phyloP scores from a whole-genome alignment of 2,888 invertebrate species.

The Yponomeuta sedellus region DNA sequence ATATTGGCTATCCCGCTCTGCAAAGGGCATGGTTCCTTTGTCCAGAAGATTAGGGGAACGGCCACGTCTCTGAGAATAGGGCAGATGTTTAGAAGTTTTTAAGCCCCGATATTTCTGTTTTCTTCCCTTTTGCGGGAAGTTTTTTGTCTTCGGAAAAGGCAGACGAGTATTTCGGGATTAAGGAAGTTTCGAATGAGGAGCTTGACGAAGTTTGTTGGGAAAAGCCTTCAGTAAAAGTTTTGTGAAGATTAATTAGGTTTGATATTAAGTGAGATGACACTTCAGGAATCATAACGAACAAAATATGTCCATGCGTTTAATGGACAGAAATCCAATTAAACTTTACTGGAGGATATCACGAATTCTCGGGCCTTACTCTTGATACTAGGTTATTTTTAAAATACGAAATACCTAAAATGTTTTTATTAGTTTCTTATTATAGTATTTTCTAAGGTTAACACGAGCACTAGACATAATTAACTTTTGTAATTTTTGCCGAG shows the following conservation, averaged over 20 bases:
- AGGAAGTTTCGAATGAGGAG: background rate
- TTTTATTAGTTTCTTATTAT: too few species aligned
- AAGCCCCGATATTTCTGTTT: constrained; percentile 26
- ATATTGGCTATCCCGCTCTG: constrained; percentile 36
- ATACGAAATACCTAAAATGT: too few species aligned
- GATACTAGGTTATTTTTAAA: background rate
- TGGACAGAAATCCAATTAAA: background rate
- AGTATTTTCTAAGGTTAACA: too few species aligned
- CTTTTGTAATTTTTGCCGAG: too few species aligned
- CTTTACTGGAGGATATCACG: background rate
- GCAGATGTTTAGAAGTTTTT: constrained; percentile 64
- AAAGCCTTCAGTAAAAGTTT: background rate
- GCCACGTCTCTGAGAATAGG: constrained; percentile 72
- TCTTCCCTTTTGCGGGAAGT: background rate
- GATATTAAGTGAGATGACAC: too few species aligned
- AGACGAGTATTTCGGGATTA: background rate
- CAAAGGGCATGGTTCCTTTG: constrained; percentile 56
- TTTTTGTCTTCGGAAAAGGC: constrained; percentile 2
- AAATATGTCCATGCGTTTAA: too few species aligned
- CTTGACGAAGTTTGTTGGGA: background rate
- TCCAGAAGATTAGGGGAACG: constrained; percentile 67
- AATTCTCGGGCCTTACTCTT: background rate
- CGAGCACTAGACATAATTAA: too few species aligned
- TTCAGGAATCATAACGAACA: too few species aligned
- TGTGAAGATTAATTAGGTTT: too few species aligned